Percentiles rank a stretch among this genome's conserved stretches.
Evolutionary conservation across 2,797 vertebrate genomes (phyloP).

Genomic region (Meda fulgida): DNA sequence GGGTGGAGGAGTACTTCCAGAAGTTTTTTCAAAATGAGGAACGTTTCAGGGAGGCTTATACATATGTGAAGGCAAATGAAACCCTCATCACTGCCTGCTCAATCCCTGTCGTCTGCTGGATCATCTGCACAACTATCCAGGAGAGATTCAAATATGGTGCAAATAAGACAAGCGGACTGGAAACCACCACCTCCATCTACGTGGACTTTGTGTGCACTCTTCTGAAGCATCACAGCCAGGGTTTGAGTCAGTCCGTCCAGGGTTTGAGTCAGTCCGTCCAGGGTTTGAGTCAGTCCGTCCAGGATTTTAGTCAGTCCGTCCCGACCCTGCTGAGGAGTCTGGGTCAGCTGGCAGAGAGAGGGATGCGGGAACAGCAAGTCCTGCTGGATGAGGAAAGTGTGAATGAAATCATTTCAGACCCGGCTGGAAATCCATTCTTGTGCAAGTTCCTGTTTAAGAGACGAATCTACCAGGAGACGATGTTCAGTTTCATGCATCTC

Average conservation of each 20-base stretch:
- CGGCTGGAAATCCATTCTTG: slow-evolving; percentile 28
- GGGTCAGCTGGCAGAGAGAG: slow-evolving; percentile 47
- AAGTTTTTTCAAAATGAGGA: slow-evolving; percentile 19
- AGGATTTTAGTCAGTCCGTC: not conserved
- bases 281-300: not conserved
- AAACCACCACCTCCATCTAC: slow-evolving; percentile 48
- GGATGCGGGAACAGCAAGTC: slow-evolving; percentile 26
- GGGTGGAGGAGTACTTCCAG: slow-evolving; percentile 39
- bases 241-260: slow-evolving; percentile 10
- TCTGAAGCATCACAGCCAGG: slow-evolving; percentile 40
- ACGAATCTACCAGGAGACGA: not conserved
- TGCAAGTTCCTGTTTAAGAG: slow-evolving; percentile 41
- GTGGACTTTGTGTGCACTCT: slow-evolving; percentile 47
- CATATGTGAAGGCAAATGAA: not conserved
- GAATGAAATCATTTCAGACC: not conserved
- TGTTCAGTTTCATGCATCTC: slow-evolving; percentile 55
- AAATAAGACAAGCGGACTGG: not conserved
- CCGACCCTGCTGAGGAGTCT: slow-evolving; percentile 31
- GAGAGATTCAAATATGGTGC: not conserved
- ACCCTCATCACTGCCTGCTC: slow-evolving; percentile 28
- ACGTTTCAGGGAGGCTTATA: not conserved
- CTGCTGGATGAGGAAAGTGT: slow-evolving; percentile 20
- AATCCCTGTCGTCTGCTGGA: slow-evolving; percentile 52
- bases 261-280: slow-evolving; percentile 3
- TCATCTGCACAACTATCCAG: slow-evolving; percentile 41